phyloP scores from a whole-genome alignment of 2,113 vertebrate species.

The Myiagra hebetior region DNA sequence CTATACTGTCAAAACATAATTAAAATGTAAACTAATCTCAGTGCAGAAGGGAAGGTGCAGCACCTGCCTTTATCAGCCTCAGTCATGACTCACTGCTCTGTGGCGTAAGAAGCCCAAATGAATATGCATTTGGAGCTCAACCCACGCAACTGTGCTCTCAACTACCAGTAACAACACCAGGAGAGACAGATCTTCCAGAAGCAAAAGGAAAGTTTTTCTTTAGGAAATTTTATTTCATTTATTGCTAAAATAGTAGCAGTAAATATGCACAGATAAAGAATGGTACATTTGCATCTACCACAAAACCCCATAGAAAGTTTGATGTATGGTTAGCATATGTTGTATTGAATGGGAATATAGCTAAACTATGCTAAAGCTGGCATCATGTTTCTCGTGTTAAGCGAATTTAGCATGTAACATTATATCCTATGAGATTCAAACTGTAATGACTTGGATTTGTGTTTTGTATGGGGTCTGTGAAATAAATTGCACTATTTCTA shows the following conservation, averaged over 20 bases:
- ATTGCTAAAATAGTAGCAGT: not conserved
- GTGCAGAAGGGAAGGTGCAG: not conserved
- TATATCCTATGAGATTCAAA: not conserved
- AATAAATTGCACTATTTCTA: not conserved
- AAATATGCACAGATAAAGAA: not conserved
- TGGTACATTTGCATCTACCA: not conserved
- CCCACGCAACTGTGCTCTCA: not conserved
- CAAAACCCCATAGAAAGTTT: not conserved
- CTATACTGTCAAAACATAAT: conserved; percentile 50
- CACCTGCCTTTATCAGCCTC: conserved; percentile 43
- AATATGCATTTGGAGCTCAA: conserved; percentile 2
- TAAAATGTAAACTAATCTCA: conserved; percentile 43
- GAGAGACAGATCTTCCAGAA: not conserved
- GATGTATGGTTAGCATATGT: conserved; percentile 13
- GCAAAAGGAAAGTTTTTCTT: not conserved
- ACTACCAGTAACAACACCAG: not conserved
- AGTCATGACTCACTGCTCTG: conserved; percentile 31
- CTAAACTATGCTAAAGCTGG: not conserved
- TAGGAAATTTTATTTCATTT: not conserved
- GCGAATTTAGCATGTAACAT: not conserved
- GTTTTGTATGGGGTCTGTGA: not conserved
- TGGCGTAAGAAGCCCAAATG: not conserved
- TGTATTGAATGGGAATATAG: not conserved
- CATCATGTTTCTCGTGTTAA: not conserved
- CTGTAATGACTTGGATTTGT: not conserved